Evolutionary conservation across 2,113 vertebrate genomes (phyloP).

Genomic region (Astur gentilis): DNA sequence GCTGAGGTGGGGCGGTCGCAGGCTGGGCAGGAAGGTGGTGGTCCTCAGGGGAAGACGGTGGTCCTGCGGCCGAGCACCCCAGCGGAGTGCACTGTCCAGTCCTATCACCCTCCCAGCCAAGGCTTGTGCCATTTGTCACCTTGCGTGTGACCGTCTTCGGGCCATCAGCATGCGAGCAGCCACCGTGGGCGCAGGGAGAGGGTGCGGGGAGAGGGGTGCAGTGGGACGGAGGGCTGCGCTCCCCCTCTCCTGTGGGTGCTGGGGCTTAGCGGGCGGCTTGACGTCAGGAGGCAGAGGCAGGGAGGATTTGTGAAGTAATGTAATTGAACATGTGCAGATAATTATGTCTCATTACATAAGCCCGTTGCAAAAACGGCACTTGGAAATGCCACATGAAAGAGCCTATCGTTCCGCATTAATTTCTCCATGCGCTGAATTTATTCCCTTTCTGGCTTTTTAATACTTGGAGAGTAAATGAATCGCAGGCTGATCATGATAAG

Average conservation of each 20-base stretch:
- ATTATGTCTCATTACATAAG: conserved; percentile 73
- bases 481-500: conserved; percentile 45
- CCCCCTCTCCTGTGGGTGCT: neutral
- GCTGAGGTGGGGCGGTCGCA: neutral
- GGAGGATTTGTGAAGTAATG: conserved; percentile 67
- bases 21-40: neutral
- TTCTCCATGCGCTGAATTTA: conserved; percentile 46
- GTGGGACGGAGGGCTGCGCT: neutral
- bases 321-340: conserved; percentile 73
- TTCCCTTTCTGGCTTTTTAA: conserved; percentile 70
- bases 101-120: neutral
- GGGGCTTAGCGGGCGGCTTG: conserved; percentile 5
- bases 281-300: conserved; percentile 56
- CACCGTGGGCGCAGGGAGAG: accelerated
- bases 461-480: conserved; percentile 58
- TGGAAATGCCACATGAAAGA: conserved; percentile 71
- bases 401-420: conserved; percentile 60
- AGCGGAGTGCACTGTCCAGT: accelerated
- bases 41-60: neutral
- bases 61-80: accelerated
- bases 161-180: accelerated
- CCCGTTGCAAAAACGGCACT: conserved; percentile 47
- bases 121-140: neutral
- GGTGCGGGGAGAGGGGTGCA: neutral
- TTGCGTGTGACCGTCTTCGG: accelerated